A percentile compares a stretch with the other conserved stretches of the same genome.
These are phyloP conservation scores for Drosophila novamexicana DNA, from an alignment of 1,140 invertebrate species.

Conservation along the genomic window DNA sequence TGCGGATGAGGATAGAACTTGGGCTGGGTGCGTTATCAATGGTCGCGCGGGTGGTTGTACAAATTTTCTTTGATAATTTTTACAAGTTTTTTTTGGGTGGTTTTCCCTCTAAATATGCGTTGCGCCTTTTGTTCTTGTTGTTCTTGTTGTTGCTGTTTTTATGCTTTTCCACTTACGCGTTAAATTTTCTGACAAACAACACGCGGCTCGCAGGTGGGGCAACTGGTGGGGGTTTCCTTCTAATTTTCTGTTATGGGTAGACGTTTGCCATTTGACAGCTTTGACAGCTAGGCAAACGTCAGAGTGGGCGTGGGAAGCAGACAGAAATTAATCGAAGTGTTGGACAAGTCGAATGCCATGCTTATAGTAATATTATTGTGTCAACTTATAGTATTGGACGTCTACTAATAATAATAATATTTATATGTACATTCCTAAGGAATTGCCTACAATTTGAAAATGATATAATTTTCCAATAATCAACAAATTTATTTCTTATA, in stretches of 20 bases:
- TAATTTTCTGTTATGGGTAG: background rate
- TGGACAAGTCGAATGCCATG: background rate
- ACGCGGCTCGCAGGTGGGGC: conserved; percentile 30
- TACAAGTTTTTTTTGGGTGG: conserved; percentile 38
- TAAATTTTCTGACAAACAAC: conserved; percentile 72
- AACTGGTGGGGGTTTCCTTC: background rate
- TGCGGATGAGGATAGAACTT: background rate
- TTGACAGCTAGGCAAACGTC: conserved; percentile 26
- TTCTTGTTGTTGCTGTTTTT: conserved; percentile 51
- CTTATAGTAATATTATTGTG: background rate
- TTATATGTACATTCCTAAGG: too few species aligned
- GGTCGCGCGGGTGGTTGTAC: conserved; percentile 52
- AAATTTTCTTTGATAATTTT: conserved; percentile 77
- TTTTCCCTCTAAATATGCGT: conserved; percentile 39
- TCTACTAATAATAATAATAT: too few species aligned
- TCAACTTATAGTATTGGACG: too few species aligned
- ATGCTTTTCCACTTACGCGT: conserved; percentile 68
- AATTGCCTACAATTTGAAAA: too few species aligned
- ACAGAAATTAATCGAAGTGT: background rate
- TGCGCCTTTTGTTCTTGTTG: conserved; percentile 14
- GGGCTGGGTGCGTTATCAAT: conserved; percentile 58
- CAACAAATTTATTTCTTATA: too few species aligned
- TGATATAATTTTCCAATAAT: too few species aligned
- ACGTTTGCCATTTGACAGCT: conserved; percentile 61
- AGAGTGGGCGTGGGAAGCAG: background rate